A percentile compares a stretch with the other conserved stretches of the same genome.
phyloP scores from a whole-genome alignment of 2,113 vertebrate genomes.

The Lepus americanus region DNA sequence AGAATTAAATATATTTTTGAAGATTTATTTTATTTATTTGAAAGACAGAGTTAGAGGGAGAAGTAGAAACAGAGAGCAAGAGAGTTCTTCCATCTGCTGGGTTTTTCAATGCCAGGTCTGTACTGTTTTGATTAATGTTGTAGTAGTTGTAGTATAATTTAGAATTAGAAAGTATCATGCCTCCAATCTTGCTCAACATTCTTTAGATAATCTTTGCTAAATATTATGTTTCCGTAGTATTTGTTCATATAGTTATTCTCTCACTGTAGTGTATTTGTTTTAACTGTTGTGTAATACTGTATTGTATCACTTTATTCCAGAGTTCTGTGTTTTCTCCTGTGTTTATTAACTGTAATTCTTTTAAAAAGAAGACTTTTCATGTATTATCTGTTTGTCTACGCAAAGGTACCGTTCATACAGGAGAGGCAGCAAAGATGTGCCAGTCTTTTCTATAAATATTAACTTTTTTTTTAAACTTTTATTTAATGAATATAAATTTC shows the following conservation, averaged over 20 bases:
- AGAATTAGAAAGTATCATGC: neutral
- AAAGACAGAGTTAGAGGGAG: too few species aligned
- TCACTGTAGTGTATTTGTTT: constrained; percentile 32
- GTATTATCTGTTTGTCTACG: neutral
- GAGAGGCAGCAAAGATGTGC: constrained; percentile 5
- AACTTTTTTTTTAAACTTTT: too few species aligned
- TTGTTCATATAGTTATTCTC: neutral
- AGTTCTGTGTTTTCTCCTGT: neutral
- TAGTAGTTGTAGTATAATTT: constrained; percentile 4
- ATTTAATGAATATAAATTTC: too few species aligned
- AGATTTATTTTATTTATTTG: too few species aligned
- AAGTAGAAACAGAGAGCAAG: too few species aligned
- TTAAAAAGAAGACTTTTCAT: neutral
- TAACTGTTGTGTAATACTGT: constrained; percentile 32
- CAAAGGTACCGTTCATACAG: neutral
- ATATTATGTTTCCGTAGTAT: constrained; percentile 2
- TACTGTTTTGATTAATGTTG: neutral
- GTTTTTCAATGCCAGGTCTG: neutral
- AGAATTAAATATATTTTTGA: neutral
- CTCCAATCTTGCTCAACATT: neutral
- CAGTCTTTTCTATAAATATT: neutral
- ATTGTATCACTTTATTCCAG: neutral
- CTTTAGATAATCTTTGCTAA: neutral
- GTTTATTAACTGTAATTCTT: constrained; percentile 35
- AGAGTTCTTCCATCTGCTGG: too few species aligned